Evolutionary conservation across 2,888 invertebrate species (phyloP), one percentile per base, ranked within the genome.

Genomic region (Tridacna crocea): DNA sequence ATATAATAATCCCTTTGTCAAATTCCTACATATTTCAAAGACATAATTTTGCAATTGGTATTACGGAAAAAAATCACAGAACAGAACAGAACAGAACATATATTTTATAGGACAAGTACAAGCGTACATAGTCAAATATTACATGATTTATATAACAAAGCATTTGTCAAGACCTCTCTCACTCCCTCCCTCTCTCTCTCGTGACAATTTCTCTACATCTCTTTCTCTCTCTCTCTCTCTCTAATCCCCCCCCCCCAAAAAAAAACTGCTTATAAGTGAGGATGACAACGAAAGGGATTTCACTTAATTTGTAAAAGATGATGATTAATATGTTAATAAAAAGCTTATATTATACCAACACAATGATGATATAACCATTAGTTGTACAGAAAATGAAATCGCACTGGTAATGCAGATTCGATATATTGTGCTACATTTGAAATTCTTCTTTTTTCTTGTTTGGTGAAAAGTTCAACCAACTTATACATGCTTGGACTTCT

Each of bases 21-120:
- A n/a, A n/a, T n/a, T n/a, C n/a, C n/a, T n/a, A n/a, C n/a, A n/a
- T n/a, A n/a, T n/a, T n/a, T n/a, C n/a, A n/a, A n/a, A n/a, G n/a
- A n/a, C n/a, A n/a, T n/a, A n/a, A n/a, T n/a, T n/a, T n/a, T n/a
- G n/a, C n/a, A n/a, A n/a, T n/a, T n/a, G n/a, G n/a, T n/a, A n/a
- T n/a, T n/a, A n/a, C n/a, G n/a, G n/a, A n/a, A n/a, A n/a, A n/a
- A n/a, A n/a, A n/a, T 36, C 36, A 36, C 36, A 63, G 63, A 63
- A 63, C 63, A 63, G 63, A 63, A 63, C 63, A 63, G 63, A 63
- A 63, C 24, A 63, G 63, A 63, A 26, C 63, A 63, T 22, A 63
- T 15, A 55, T 55, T 55, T 55, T 55, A 55, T 55, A 6, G n/a
- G 55, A 55, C 55, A n/a, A 55, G 55, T 55, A 63, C 63, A 63